A percentile compares a stretch with the other conserved stretches of the same genome.
These are phyloP conservation scores for Bos taurus DNA, from an alignment of 2,113 vertebrate species.

Conservation along the genomic window ARS-UCD2.0 NC_037345.1:38737501-38738000, in stretches of 20 bases:
- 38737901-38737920: too few relatives aligned
- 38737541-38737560: not conserved
- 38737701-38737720: not conserved
- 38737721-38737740: too few relatives aligned
- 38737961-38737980: not conserved
- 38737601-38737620: not conserved
- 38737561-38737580: not conserved
- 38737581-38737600: not conserved
- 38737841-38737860: too few relatives aligned
- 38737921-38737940: too few relatives aligned
- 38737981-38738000: not conserved
- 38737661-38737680: not conserved
- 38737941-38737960: not conserved
- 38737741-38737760: too few relatives aligned
- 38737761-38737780: too few relatives aligned
- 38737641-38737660: not conserved
- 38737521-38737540: not conserved
- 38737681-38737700: not conserved
- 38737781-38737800: too few relatives aligned
- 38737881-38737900: too few relatives aligned
- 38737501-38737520: not conserved
- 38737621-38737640: not conserved
- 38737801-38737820: too few relatives aligned
- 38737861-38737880: too few relatives aligned
- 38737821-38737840: too few relatives aligned